These are phyloP conservation scores for Thamnophis sirtalis DNA, from an alignment of 2,113 vertebrate species.

Conservation along the genomic window DNA sequence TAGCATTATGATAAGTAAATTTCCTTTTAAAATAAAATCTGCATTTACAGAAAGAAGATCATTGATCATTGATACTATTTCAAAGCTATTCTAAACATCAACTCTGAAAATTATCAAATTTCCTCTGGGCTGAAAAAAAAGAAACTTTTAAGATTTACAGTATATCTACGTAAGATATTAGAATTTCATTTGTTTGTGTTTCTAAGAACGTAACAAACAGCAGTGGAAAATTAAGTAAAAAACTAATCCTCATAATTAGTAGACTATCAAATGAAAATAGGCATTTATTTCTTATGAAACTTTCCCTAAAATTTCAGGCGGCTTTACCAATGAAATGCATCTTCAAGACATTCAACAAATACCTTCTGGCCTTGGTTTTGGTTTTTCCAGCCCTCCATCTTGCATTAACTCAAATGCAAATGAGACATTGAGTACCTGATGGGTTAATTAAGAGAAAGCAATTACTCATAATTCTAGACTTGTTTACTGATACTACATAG, in stretches of 20 bases:
- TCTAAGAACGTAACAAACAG: neutral
- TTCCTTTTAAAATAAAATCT: neutral
- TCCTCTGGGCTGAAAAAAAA: neutral
- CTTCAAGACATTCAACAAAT: slow-evolving; percentile 28
- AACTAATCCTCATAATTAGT: neutral
- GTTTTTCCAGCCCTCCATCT: slow-evolving; percentile 92
- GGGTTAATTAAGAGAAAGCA: slow-evolving; percentile 36
- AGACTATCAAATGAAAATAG: neutral
- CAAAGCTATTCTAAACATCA: neutral
- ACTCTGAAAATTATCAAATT: neutral
- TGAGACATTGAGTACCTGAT: slow-evolving; percentile 90
- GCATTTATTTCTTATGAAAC: neutral
- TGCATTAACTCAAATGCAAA: slow-evolving; percentile 98
- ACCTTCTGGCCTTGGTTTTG: slow-evolving; percentile 95
- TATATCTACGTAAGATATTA: neutral
- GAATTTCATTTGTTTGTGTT: neutral
- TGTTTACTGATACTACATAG: neutral
- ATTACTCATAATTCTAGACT: neutral
- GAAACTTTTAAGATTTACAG: neutral
- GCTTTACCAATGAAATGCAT: neutral
- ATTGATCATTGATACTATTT: neutral
- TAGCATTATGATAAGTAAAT: neutral
- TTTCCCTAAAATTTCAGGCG: neutral
- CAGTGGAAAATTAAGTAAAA: neutral
- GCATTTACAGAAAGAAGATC: neutral